Base-by-base conservation (phyloP, 2,888 invertebrate species). In the Pachycephus smyrnensis region DNA sequence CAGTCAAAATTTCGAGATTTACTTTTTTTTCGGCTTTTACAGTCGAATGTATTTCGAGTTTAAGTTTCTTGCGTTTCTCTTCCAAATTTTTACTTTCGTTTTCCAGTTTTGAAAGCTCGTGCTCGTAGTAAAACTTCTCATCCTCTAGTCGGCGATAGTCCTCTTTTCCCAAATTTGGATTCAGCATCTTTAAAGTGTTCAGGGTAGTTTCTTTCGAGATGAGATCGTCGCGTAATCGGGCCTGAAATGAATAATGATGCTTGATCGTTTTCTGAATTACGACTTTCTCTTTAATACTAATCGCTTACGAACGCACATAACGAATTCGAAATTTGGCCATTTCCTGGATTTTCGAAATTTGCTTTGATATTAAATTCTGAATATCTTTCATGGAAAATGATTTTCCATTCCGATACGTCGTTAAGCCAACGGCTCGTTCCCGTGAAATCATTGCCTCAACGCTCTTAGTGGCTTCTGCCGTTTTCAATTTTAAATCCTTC, bases 101-200 rank as follows among this genome's bases (percentile, higher is more conserved):
- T 12, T 75, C 55, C 32, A 76, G 73, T 12, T 30, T 77, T 31
- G 36, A 12, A 37, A 82, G 80, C 71, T 81, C 77, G 15, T 69
- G 77, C n/a, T 80, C 79, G 77, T 82, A 84, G 77, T 80, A 79
- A 79, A 80, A 81, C 74, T 82, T 75, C 69, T 84, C 82, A 12
- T 82, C 84, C 69, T 81, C 83, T 69, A 84, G 77, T 68, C 79
- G 79, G 76, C 82, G 80, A 79, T 83, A 83, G 76, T 84, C 83
- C 23, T 81, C 80, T 78, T 81, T 83, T 36, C 80, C 81, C 11
- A 84, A 74, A 81, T 81, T 81, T 35, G 83, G 81, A 11, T 78
- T 77, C 12, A 77, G 71, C 32, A 78, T 76, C 55, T 73, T 77
- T 6, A 79, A 36, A 69, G 36, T 68, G 32, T 75, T 55, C 12